Base-by-base conservation (phyloP, 92 coral and sea anemone genomes). In the Porites rus region DNA sequence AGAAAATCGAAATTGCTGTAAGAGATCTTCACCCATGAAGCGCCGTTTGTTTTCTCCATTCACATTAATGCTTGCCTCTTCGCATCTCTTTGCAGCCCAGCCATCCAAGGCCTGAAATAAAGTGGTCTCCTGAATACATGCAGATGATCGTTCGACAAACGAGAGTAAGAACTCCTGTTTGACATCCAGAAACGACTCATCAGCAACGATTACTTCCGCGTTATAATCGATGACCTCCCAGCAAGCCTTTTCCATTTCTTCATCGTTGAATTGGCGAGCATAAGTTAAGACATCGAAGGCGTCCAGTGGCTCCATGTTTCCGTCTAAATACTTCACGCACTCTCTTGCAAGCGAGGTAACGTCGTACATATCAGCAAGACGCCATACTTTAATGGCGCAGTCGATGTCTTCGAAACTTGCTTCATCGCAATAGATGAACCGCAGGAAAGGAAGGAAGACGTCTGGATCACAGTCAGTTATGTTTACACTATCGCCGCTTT, bases 71-170 rank as follows among this genome's bases (percentile, higher is more conserved):
- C 74, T 17, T 31, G 13, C 31, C 12, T 69, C 74, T 25, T 69
- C 14, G 2, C 74, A 69, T 69, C 74, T 69, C n/a, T 69, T 28
- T 69, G 74, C 52, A 3, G 74, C 74, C 74, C 74, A 69, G 51
- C 74, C 51, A 69, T 69, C 31, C 7, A 69, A 14, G 13, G 52
- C 83, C 19, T 51, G 4, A 16, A 69, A 69, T 43, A 69, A 28
- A 1, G 19, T 16, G 0, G 28, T n/a, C 52, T 69, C 74, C 50
- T 69, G 14, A 3, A 69, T 31, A 31, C 18, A 11, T 16, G 38
- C 13, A 28, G 74, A 69, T 52, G 74, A 69, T 28, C 74, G 17
- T 28, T 69, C 74, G 2, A 69, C n/a, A 10, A 69, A 69, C 2
- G 51, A 67, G 0, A 24, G 38, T 16, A 67, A 67, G 38, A 67